phyloP scores from a whole-genome alignment of 2,888 invertebrate genomes.

The Dioctria linearis region DNA sequence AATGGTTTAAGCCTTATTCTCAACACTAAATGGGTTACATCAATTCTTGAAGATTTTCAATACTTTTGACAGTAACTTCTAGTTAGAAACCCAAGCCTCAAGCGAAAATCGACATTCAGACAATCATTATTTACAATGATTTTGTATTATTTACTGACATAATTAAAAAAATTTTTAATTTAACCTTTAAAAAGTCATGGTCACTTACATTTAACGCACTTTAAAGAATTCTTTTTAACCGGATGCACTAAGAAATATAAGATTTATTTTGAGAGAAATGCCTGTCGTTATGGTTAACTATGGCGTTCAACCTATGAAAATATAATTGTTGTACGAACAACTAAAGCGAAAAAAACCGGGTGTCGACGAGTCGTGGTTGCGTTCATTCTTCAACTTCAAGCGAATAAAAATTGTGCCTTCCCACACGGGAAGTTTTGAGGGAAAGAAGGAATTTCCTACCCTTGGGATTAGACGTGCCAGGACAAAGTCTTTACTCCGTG shows the following conservation, averaged over 20 bases:
- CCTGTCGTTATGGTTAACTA: conserved; percentile 59
- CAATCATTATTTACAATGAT: not conserved
- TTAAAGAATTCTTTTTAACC: conserved; percentile 40
- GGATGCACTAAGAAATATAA: conserved; percentile 57
- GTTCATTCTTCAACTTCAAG: not conserved
- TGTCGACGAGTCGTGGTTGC: not conserved
- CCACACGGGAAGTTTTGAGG: no score
- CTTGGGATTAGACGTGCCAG: no score
- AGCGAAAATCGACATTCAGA: conserved; percentile 55
- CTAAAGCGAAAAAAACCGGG: no score
- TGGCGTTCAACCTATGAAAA: conserved; percentile 58
- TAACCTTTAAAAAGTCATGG: not conserved
- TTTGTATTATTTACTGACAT: not conserved
- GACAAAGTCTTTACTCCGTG: no score
- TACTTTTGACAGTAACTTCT: conserved; percentile 12
- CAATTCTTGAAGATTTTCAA: no score
- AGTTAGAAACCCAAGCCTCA: conserved; percentile 6
- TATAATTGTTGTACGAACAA: not conserved
- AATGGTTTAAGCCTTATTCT: no score
- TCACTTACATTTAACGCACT: conserved; percentile 8
- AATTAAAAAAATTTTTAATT: not conserved
- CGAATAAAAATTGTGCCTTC: no score
- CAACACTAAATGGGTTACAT: no score
- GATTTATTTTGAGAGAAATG: conserved; percentile 54
- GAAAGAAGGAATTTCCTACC: no score